A percentile compares a stretch with the other conserved stretches of the same genome.
Conservation (phyloP, 1,140 invertebrate species). For the Agraylea sexmaculata region DNA sequence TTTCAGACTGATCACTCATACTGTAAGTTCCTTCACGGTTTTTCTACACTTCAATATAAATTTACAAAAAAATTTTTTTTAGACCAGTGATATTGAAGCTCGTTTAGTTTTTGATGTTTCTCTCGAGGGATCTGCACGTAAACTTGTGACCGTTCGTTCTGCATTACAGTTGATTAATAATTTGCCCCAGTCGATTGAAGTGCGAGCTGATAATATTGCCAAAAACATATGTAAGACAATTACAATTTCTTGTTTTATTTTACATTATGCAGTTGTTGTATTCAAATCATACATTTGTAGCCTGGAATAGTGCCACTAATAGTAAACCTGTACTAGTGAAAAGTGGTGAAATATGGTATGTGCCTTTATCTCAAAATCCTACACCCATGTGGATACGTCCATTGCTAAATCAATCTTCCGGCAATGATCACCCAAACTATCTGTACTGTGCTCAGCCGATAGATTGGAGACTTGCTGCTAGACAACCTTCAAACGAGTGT, state of each 20-base stretch:
- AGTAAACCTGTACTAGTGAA: slow-evolving; percentile 14
- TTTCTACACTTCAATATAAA: background rate
- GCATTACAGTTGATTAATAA: slow-evolving; percentile 73
- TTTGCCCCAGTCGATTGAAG: slow-evolving; percentile 57
- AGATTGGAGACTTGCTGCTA: slow-evolving; percentile 20
- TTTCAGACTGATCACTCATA: slow-evolving; percentile 63
- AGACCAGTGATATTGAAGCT: slow-evolving; percentile 41
- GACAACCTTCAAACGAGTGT: slow-evolving; percentile 14
- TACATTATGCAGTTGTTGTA: background rate
- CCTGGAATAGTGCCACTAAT: background rate
- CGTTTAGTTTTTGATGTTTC: slow-evolving; percentile 79
- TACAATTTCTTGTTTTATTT: background rate
- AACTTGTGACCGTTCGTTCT: slow-evolving; percentile 90
- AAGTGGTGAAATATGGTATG: slow-evolving; percentile 22
- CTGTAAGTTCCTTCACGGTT: slow-evolving; percentile 21
- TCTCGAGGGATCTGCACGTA: slow-evolving; percentile 84
- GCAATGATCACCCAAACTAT: slow-evolving; percentile 1
- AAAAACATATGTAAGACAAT: slow-evolving; percentile 13
- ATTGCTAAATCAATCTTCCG: background rate
- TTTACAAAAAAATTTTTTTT: slow-evolving; percentile 16
- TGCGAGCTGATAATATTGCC: slow-evolving; percentile 22
- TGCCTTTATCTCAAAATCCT: slow-evolving; percentile 27
- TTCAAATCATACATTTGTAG: background rate
- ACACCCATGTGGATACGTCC: slow-evolving; percentile 21
- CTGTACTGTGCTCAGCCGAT: slow-evolving; percentile 21